Conservation (phyloP, 2,888 invertebrate genomes). For the Lasioglossum malachurum region DNA sequence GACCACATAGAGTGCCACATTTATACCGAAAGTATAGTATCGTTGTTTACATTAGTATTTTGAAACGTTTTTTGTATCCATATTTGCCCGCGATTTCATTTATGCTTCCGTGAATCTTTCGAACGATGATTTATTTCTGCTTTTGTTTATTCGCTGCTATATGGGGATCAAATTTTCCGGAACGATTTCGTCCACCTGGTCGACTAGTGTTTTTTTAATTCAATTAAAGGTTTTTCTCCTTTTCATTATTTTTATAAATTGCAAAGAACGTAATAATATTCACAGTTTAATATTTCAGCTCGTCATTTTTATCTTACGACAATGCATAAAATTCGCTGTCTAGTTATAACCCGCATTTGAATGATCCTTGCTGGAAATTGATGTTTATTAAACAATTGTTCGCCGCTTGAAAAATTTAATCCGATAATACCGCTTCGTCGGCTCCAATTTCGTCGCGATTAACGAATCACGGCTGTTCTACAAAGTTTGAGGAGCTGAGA, state of each 20-base stretch:
- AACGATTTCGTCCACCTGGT: background rate
- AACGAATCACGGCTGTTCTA: slow-evolving; percentile 39
- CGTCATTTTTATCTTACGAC: too few relatives aligned
- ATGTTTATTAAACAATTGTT: background rate
- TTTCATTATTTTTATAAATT: background rate
- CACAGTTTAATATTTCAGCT: background rate
- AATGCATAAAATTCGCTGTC: background rate
- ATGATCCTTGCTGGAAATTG: background rate
- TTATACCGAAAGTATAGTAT: background rate
- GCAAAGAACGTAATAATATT: background rate
- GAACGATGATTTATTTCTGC: background rate
- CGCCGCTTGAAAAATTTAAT: background rate
- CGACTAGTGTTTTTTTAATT: background rate
- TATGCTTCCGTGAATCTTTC: background rate
- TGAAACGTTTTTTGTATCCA: background rate
- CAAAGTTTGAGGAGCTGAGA: slow-evolving; percentile 31
- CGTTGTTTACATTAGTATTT: background rate
- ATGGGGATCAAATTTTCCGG: background rate
- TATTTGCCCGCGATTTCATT: background rate
- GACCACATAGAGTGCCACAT: background rate
- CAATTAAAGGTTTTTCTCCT: too few relatives aligned
- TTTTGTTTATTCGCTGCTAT: background rate
- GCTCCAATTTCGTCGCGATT: slow-evolving; percentile 19
- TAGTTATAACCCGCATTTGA: background rate
- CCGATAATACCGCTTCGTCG: background rate